Evolutionary conservation across 2,888 invertebrate genomes (phyloP).

Genomic region (Euzophera pinguis): DNA sequence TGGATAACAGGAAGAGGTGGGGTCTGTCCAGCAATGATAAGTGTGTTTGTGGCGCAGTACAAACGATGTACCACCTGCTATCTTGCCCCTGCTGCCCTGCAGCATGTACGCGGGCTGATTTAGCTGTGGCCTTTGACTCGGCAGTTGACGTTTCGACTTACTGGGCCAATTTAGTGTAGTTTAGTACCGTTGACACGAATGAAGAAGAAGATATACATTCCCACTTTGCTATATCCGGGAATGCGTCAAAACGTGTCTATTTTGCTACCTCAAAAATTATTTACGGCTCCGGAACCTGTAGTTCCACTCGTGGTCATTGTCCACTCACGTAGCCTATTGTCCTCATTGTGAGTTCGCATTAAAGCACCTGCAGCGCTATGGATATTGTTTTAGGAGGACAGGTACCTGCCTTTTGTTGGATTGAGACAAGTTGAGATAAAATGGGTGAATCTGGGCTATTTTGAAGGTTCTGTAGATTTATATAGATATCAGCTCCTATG

Average conservation of each 20-base stretch:
- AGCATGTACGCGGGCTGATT: too few relatives aligned
- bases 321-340: conserved; percentile 57
- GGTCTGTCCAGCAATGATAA: too few relatives aligned
- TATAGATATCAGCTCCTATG: too few relatives aligned
- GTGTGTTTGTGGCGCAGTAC: too few relatives aligned
- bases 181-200: too few relatives aligned
- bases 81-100: too few relatives aligned
- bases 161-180: too few relatives aligned
- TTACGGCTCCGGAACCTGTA: conserved; percentile 44
- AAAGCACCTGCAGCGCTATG: conserved; percentile 66
- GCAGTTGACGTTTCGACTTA: too few relatives aligned
- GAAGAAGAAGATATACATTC: too few relatives aligned
- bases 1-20: too few relatives aligned
- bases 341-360: conserved; percentile 41
- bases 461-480: conserved; percentile 4
- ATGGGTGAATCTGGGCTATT: conserved; percentile 13
- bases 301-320: conserved; percentile 47
- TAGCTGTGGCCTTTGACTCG: too few relatives aligned
- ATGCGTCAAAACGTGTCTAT: conserved; percentile 55
- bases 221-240: conserved; percentile 24
- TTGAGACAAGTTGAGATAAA: conserved; percentile 33
- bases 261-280: conserved; percentile 59
- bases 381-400: conserved; percentile 67
- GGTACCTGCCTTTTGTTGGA: conserved; percentile 53
- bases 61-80: too few relatives aligned